Conservation (phyloP, 2,797 vertebrate species). For the Neoniphon sammara region DNA sequence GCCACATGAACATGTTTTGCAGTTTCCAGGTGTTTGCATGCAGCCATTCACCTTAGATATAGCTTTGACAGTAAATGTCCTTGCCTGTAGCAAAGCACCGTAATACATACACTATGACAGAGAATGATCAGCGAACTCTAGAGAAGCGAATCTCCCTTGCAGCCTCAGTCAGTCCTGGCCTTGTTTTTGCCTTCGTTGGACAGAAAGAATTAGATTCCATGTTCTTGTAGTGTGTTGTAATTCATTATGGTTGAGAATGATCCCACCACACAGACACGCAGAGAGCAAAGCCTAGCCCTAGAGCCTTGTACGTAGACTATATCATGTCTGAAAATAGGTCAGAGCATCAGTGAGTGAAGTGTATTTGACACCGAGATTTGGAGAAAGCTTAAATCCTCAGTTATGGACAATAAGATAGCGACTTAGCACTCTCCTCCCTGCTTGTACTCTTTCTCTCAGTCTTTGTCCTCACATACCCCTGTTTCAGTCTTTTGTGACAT, state of each 20-base stretch:
- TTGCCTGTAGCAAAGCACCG: neutral
- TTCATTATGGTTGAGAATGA: conserved; percentile 8
- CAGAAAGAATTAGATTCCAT: conserved; percentile 8
- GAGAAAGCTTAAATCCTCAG: conserved; percentile 21
- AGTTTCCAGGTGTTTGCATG: neutral
- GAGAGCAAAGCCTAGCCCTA: neutral
- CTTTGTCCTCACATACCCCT: conserved; percentile 6
- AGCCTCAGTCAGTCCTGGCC: conserved; percentile 6
- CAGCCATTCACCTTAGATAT: neutral
- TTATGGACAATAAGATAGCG: conserved; percentile 29
- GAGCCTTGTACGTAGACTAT: conserved; percentile 19
- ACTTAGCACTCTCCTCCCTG: conserved; percentile 21
- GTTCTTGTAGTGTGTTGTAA: neutral
- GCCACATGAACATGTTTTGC: neutral
- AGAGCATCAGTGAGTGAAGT: neutral
- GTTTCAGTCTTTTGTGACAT: conserved; percentile 25
- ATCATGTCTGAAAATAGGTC: conserved; percentile 19
- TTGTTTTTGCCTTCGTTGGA: conserved; percentile 18
- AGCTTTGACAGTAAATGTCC: too few species aligned
- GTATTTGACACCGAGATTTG: conserved; percentile 33
- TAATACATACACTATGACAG: neutral
- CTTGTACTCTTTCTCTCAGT: neutral
- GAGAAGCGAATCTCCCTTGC: conserved; percentile 6
- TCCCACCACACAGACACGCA: conserved; percentile 9
- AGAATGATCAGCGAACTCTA: conserved; percentile 6